These are phyloP conservation scores for Microtus pennsylvanicus DNA, from an alignment of 2,113 vertebrate genomes.

Conservation along the genomic window DNA sequence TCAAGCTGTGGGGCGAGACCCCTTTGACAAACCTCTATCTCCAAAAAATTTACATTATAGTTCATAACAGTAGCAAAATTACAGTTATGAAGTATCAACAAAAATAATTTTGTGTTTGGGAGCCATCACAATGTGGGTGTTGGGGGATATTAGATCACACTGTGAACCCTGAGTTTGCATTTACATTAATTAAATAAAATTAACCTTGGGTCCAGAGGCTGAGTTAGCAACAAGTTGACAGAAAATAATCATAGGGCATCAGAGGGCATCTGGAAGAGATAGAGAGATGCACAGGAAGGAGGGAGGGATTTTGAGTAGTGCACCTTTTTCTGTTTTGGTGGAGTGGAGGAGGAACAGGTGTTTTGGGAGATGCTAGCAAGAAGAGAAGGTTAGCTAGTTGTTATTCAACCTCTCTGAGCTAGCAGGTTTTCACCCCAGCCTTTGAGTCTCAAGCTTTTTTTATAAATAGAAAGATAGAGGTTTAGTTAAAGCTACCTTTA, in stretches of 20 bases:
- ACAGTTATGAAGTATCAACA: background rate
- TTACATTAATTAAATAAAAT: background rate
- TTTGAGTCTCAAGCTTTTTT: background rate
- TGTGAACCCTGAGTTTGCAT: background rate
- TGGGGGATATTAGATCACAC: background rate
- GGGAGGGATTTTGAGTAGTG: background rate
- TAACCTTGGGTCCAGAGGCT: background rate
- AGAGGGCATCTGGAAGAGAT: background rate
- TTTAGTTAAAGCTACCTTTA: background rate
- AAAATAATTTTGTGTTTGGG: background rate
- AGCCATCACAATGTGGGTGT: background rate
- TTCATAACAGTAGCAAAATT: background rate
- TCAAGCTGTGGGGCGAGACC: background rate
- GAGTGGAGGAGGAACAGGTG: background rate
- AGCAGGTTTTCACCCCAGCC: background rate
- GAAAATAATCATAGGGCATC: background rate
- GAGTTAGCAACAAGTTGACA: background rate
- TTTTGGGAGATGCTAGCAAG: background rate
- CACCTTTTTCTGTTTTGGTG: background rate
- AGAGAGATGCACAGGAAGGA: background rate
- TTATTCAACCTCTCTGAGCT: background rate
- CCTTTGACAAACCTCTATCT: background rate
- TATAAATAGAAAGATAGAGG: background rate
- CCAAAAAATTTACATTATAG: background rate
- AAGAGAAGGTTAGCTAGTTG: background rate